These are phyloP conservation scores for Dendrocopos noguchii DNA, from an alignment of 2,113 vertebrate species.

Conservation along the genomic window DNA sequence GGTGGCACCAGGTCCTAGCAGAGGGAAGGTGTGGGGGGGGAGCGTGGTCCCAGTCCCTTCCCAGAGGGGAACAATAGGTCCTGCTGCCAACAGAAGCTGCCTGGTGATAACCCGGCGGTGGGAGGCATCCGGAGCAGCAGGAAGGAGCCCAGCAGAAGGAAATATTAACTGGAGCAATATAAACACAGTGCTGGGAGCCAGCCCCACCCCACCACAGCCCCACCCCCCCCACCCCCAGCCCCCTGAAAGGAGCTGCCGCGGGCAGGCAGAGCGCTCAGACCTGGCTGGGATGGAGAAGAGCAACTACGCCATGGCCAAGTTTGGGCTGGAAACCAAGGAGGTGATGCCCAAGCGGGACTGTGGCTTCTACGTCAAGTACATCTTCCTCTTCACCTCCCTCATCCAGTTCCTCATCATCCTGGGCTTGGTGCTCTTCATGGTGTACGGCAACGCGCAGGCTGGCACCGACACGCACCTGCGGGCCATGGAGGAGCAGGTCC, in stretches of 20 bases:
- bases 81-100: slow-evolving; percentile 29
- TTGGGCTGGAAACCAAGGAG: slow-evolving; percentile 75
- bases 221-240: not conserved
- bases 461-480: slow-evolving; percentile 80
- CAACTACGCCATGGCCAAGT: slow-evolving; percentile 79
- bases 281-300: slow-evolving; percentile 79
- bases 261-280: not conserved
- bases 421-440: slow-evolving; percentile 93
- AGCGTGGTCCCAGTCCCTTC: not conserved
- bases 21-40: too few relatives aligned
- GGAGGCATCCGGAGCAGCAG: slow-evolving; percentile 74
- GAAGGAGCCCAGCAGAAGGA: slow-evolving; percentile 77
- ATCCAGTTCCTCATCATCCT: slow-evolving; percentile 94
- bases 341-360: slow-evolving; percentile 70
- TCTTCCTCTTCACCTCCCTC: slow-evolving; percentile 91
- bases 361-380: slow-evolving; percentile 83
- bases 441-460: slow-evolving; percentile 87
- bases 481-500: slow-evolving; percentile 75
- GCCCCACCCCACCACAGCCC: not conserved
- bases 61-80: not conserved
- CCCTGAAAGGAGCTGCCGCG: not conserved
- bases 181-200: slow-evolving; percentile 40
- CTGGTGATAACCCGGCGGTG: slow-evolving; percentile 53
- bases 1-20: fast-evolving
- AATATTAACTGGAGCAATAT: slow-evolving; percentile 64